Conservation (phyloP, 1,140 invertebrate species). For the Caenorhabditis brenneri region DNA sequence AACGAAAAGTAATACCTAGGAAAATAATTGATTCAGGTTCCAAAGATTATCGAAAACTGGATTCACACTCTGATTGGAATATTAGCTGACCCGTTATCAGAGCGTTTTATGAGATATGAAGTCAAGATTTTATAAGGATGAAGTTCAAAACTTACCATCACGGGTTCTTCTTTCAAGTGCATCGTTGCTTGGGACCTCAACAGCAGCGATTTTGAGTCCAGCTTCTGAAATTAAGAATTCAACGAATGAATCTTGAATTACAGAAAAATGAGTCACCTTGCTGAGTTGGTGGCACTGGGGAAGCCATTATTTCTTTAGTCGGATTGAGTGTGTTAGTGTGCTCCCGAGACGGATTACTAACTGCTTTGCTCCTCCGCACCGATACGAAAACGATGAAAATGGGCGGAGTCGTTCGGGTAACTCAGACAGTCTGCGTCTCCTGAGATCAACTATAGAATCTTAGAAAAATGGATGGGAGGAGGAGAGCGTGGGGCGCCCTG, state of each 20-base stretch:
- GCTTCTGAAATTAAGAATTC: constrained; percentile 39
- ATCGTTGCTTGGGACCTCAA: constrained; percentile 50
- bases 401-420: constrained; percentile 27
- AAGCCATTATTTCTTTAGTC: constrained; percentile 8
- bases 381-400: constrained; percentile 8
- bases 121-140: too few relatives aligned
- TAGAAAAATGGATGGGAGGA: not conserved
- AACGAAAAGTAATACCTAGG: too few relatives aligned
- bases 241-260: not conserved
- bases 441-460: not conserved
- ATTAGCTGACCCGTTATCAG: too few relatives aligned
- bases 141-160: not conserved
- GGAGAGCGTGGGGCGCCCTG: not conserved
- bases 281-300: constrained; percentile 28
- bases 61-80: too few relatives aligned
- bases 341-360: constrained; percentile 36
- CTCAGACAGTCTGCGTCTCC: constrained; percentile 33
- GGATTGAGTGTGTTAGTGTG: constrained; percentile 35
- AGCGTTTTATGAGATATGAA: too few relatives aligned
- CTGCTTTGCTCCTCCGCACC: not conserved
- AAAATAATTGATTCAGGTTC: too few relatives aligned
- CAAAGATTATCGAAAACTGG: too few relatives aligned
- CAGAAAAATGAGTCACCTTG: constrained; percentile 6
- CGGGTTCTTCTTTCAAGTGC: constrained; percentile 50
- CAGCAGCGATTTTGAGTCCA: constrained; percentile 53